Evolutionary conservation across 2,888 invertebrate genomes (phyloP), one percentile per base, ranked within the genome.

Genomic region (Miltochrista miniata): DNA sequence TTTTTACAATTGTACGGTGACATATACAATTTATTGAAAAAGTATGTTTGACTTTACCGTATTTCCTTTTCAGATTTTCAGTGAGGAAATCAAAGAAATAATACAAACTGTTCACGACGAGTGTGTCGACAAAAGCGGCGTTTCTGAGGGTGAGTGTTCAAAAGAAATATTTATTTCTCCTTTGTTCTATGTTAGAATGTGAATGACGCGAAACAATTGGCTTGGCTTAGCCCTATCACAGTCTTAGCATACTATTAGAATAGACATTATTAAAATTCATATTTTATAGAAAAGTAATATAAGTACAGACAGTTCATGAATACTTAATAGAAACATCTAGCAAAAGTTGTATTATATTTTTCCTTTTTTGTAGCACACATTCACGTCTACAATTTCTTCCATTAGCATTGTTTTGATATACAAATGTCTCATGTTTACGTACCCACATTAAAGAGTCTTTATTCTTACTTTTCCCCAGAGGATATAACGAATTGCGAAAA

Each of bases 401-500:
- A 57, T 56, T 64, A 60, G 51, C 64, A 68, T 71, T 77, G 70
- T 79, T 78, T 77, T 71, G 68, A 70, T 69, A 74, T 74, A 77
- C 68, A 74, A 76, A 76, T 24, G 76, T 77, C 76, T 72, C 68
- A 74, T 79, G 77, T 83, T 82, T 80, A 67, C 70, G 75, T 79
- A 85, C n/a, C n/a, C n/a, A n/a, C 76, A 85, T 85, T 86, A 84
- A 83, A 83, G 74, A 80, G 76, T 79, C 81, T 85, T 86, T 84
- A 88, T 85, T 84, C 74, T 76, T 79, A 77, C 77, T 84, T 85
- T 83, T 74, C 85, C 86, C 83, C 89, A 92, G 92, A 85, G 85
- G 92, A 92, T 80, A 90, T 92, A 81, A 70, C 76, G 79, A 91
- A 92, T 86, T 92, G 92, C 79, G 91, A 91, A 87, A 87, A 86